These are phyloP conservation scores for Ophonus ardosiacus DNA, from an alignment of 2,888 invertebrate species.

Conservation along the genomic window DNA sequence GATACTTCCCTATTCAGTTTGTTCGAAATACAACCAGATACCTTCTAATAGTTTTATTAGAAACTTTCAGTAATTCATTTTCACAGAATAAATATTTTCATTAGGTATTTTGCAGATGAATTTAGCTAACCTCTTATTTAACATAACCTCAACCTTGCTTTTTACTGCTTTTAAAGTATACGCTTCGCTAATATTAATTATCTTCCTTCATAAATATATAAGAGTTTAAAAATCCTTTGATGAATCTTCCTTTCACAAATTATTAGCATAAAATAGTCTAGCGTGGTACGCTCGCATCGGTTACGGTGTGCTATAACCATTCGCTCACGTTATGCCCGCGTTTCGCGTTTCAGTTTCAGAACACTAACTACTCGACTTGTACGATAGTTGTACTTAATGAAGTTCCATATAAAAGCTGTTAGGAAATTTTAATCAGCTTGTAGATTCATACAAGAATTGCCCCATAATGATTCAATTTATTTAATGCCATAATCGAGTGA, in stretches of 20 bases:
- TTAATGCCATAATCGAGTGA: conserved; percentile 49
- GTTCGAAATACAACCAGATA: too few relatives aligned
- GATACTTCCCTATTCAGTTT: too few relatives aligned
- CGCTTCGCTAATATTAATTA: neutral
- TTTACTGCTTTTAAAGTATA: neutral
- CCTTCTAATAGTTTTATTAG: too few relatives aligned
- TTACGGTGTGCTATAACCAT: neutral
- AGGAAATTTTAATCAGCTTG: conserved; percentile 57
- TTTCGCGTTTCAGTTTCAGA: too few relatives aligned
- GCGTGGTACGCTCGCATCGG: neutral
- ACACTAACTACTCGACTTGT: conserved; percentile 12
- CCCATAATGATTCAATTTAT: conserved; percentile 48
- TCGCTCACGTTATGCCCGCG: conserved; percentile 3
- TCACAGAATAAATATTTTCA: neutral
- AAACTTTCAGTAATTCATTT: too few relatives aligned
- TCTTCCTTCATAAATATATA: neutral
- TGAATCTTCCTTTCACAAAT: conserved; percentile 41
- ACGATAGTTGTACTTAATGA: conserved; percentile 21
- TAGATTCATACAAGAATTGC: conserved; percentile 48
- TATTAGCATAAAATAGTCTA: conserved; percentile 9
- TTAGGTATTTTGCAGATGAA: neutral
- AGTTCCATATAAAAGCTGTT: conserved; percentile 40
- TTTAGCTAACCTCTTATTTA: neutral
- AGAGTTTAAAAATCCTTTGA: conserved; percentile 8
- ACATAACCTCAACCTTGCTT: neutral